Evolutionary conservation across 2,888 invertebrate species (phyloP).

Genomic region (Drosophila niveifrons): DNA sequence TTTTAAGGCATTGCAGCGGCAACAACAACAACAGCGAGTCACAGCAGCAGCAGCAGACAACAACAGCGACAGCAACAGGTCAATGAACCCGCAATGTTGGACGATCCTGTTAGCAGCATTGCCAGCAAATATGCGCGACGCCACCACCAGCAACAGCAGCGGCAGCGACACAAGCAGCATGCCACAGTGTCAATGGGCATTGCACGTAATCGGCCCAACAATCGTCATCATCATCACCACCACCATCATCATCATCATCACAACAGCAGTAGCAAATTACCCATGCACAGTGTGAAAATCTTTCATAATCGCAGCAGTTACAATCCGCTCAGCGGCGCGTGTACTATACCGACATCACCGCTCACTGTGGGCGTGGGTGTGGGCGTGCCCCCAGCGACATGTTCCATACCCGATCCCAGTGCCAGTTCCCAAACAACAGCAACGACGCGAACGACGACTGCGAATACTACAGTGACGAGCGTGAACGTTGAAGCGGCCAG

Average conservation of each 20-base stretch:
- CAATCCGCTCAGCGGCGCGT: slow-evolving; percentile 52
- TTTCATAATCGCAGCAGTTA: slow-evolving; percentile 83
- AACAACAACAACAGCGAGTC: slow-evolving; percentile 25
- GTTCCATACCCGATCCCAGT: slow-evolving; percentile 10
- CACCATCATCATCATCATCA: slow-evolving; percentile 53
- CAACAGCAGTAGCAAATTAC: slow-evolving; percentile 76
- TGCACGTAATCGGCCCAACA: slow-evolving; percentile 75
- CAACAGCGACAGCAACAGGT: slow-evolving; percentile 41
- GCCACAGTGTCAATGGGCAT: slow-evolving; percentile 71
- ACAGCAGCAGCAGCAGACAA: slow-evolving; percentile 15
- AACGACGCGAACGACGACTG: slow-evolving; percentile 24
- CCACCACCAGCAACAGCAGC: slow-evolving; percentile 64
- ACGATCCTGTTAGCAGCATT: slow-evolving; percentile 83
- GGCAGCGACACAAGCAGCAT: slow-evolving; percentile 68
- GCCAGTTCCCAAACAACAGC: slow-evolving; percentile 15
- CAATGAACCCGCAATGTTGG: slow-evolving; percentile 60
- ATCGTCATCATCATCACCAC: slow-evolving; percentile 69
- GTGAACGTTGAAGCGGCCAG: slow-evolving; percentile 52
- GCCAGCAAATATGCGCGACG: slow-evolving; percentile 83
- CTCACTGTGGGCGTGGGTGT: slow-evolving; percentile 35
- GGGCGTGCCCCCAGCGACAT: slow-evolving; percentile 41
- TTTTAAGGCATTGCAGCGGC: slow-evolving; percentile 71
- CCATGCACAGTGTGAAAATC: slow-evolving; percentile 84
- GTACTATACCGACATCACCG: slow-evolving; percentile 21
- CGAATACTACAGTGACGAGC: slow-evolving; percentile 54